Evolutionary conservation across 2,113 vertebrate genomes (phyloP), one percentile per base, ranked within the genome.

Genomic region (Hippocampus comes): DNA sequence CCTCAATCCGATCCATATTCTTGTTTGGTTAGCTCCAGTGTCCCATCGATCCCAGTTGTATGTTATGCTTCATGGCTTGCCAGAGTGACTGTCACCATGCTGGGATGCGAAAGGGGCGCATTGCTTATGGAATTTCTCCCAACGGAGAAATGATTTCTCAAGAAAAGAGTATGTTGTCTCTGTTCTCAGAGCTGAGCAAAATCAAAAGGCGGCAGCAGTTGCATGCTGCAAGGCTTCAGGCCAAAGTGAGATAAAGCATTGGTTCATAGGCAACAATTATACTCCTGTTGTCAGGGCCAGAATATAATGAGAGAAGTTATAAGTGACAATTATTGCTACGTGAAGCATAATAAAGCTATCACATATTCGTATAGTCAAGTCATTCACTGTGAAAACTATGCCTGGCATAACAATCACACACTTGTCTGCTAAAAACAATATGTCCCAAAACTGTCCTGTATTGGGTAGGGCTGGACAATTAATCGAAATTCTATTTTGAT

Each of bases 1-100:
- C 76, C 73, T 77, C 70, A 73, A 70, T 82, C 83, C 80, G 84
- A 81, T 76, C 76, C 83, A 88, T 86, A 90, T 90, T 80, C 85
- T 83, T 83, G 88, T 84, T 88, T 80, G 79, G 83, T 91, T 81
- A 78, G 87, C 78, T 77, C 67, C 41, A 81, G 85, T 83, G 85
- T 90, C 81, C 88, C 85, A 89, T 84, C 61, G 56, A 77, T 89
- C 84, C 73, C 72, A 83, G 79, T 84, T 79, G 82, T 86, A 73
- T 70, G 73, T 77, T 68, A 55, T 73, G 80, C 86, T 82, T 83
- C 81, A 82, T 70, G 73, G 76, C 77, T 27, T 46, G 38, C 41
- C 38, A 59, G 56, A 6, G 4, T 30, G 23, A 59, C 56, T 30
- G 25, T 34, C 59, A 38, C 12, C 17, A 1, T 34, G 53, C 21